A percentile compares a stretch with the other conserved stretches of the same genome.
These are phyloP conservation scores for Eupeodes latifasciatus DNA, from an alignment of 2,888 invertebrate genomes.

Conservation along the genomic window DNA sequence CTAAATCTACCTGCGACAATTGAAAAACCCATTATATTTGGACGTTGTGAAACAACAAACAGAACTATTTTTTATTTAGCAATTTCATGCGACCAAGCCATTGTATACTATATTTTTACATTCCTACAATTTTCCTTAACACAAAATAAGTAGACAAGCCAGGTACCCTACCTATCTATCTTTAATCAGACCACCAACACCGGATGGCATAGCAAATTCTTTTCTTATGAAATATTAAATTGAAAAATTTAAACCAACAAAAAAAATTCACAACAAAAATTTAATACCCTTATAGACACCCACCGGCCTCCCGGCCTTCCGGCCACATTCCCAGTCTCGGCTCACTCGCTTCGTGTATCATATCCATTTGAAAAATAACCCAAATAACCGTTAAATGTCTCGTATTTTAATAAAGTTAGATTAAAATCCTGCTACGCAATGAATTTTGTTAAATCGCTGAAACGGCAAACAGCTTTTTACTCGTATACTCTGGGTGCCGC, in stretches of 20 bases:
- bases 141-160: not conserved
- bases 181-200: constrained; percentile 58
- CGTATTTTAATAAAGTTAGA: constrained; percentile 76
- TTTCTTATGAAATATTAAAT: constrained; percentile 47
- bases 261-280: constrained; percentile 5
- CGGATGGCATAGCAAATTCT: constrained; percentile 37
- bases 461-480: constrained; percentile 61
- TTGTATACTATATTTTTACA: not conserved
- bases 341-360: no score
- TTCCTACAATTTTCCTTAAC: not conserved
- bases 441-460: constrained; percentile 69
- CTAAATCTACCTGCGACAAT: no score
- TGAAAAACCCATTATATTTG: no score
- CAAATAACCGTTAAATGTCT: constrained; percentile 76
- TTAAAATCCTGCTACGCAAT: constrained; percentile 69
- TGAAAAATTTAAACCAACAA: constrained; percentile 25
- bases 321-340: no score
- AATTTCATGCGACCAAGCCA: not conserved
- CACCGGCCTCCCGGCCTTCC: not conserved
- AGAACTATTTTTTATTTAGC: not conserved
- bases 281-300: not conserved
- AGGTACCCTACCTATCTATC: not conserved
- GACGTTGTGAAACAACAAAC: no score
- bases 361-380: constrained; percentile 36
- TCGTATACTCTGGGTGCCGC: not conserved